These are phyloP conservation scores for Heliconius congener DNA, from an alignment of 1,140 invertebrate species.

Conservation along the genomic window DNA sequence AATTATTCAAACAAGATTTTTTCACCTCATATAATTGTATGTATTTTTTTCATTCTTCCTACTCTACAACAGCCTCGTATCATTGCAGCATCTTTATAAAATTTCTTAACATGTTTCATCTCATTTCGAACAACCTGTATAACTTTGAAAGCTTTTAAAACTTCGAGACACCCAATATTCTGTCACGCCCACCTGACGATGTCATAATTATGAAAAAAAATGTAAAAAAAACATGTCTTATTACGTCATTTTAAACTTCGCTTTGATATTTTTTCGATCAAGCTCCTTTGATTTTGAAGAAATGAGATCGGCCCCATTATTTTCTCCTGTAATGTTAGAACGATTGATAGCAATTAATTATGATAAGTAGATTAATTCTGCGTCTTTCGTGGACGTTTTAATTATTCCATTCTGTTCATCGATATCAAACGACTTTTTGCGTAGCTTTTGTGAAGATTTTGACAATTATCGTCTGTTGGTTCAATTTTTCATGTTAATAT, in stretches of 20 bases:
- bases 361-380: conserved; percentile 37
- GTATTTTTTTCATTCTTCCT: background rate
- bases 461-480: conserved; percentile 14
- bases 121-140: conserved; percentile 48
- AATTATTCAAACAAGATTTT: conserved; percentile 15
- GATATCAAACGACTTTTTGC: conserved; percentile 16
- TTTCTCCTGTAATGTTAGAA: conserved; percentile 38
- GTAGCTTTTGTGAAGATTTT: conserved; percentile 13
- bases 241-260: conserved; percentile 55
- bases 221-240: conserved; percentile 52
- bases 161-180: conserved; percentile 48
- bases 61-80: conserved; percentile 1
- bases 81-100: background rate
- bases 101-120: conserved; percentile 8
- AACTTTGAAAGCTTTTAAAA: conserved; percentile 54
- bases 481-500: background rate
- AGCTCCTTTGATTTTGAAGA: conserved; percentile 56
- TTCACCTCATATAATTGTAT: background rate
- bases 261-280: conserved; percentile 70
- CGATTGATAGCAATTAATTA: conserved; percentile 37
- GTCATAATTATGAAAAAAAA: conserved; percentile 53
- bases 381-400: conserved; percentile 35
- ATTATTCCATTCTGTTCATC: conserved; percentile 32
- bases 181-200: conserved; percentile 62
- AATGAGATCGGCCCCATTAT: conserved; percentile 65